phyloP scores from a whole-genome alignment of 2,888 invertebrate species.

The Drosophila picticornis region DNA sequence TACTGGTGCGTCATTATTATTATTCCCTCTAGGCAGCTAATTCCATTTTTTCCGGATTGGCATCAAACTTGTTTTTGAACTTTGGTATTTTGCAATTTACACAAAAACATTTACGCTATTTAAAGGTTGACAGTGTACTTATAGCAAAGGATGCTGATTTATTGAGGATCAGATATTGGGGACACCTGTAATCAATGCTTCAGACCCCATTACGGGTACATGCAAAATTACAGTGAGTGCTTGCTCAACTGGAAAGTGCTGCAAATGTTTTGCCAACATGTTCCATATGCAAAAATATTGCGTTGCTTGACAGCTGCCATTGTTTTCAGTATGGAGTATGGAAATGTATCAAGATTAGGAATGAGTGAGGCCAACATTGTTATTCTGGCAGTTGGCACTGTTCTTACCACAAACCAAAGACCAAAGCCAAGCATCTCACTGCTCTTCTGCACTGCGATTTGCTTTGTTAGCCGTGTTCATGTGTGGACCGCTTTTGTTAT shows the following conservation, averaged over 20 bases:
- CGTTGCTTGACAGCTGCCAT: conserved; percentile 5
- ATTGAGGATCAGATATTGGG: not conserved
- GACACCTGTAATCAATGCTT: not conserved
- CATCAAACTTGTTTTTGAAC: not conserved
- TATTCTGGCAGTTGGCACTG: conserved; percentile 21
- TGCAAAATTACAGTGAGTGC: too few species aligned
- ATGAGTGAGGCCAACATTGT: conserved; percentile 40
- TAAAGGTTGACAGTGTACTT: not conserved
- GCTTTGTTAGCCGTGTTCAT: conserved; percentile 34
- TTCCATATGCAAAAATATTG: conserved; percentile 65
- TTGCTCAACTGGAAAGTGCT: conserved; percentile 1
- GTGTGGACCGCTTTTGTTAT: conserved; percentile 14
- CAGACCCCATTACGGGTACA: not conserved
- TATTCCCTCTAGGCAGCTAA: not conserved
- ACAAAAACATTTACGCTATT: not conserved
- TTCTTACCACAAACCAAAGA: conserved; percentile 50
- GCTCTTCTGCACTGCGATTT: conserved; percentile 29
- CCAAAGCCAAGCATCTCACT: conserved; percentile 25
- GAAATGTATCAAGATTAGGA: conserved; percentile 57
- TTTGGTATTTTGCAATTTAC: too few species aligned
- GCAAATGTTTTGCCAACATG: conserved; percentile 79
- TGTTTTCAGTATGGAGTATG: conserved; percentile 20
- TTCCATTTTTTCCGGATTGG: not conserved
- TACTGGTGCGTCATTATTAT: not conserved
- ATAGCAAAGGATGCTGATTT: not conserved